Conservation (phyloP, 2,797 vertebrate species). For the Poeciliopsis presidionis region DNA sequence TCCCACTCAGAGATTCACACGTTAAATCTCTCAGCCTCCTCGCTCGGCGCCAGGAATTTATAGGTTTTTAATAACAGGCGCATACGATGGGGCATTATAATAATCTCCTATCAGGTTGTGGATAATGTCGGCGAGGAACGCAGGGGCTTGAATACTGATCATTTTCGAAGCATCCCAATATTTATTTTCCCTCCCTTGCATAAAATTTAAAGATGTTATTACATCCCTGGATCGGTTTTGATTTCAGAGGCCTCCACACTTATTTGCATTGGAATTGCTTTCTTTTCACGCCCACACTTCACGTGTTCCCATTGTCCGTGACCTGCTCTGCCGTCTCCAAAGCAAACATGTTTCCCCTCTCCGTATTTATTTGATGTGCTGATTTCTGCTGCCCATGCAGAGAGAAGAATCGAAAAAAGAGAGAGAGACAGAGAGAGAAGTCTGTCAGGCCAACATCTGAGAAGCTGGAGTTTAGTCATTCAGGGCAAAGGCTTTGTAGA, state of each 20-base stretch:
- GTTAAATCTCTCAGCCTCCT: slow-evolving; percentile 19
- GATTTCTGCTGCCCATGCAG: slow-evolving; percentile 71
- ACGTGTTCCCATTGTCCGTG: slow-evolving; percentile 69
- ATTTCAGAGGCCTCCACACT: slow-evolving; percentile 54
- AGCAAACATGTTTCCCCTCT: slow-evolving; percentile 67
- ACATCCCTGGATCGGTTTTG: slow-evolving; percentile 60
- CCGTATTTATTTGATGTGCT: slow-evolving; percentile 80
- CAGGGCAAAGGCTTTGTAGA: slow-evolving; percentile 65
- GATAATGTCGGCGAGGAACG: slow-evolving; percentile 64
- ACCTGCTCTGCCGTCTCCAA: slow-evolving; percentile 69
- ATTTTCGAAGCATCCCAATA: slow-evolving; percentile 38
- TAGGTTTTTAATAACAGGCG: slow-evolving; percentile 56
- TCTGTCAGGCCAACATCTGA: slow-evolving; percentile 68
- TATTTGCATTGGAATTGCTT: slow-evolving; percentile 72
- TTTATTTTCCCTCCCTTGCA: slow-evolving; percentile 50
- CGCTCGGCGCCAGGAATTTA: slow-evolving; percentile 32
- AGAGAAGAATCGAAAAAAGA: slow-evolving; percentile 33
- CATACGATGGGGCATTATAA: slow-evolving; percentile 50
- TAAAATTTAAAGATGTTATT: slow-evolving; percentile 53
- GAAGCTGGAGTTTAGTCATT: slow-evolving; percentile 72
- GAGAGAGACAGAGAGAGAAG: slow-evolving; percentile 56
- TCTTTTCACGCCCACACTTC: slow-evolving; percentile 58
- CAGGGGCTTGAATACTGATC: slow-evolving; percentile 50
- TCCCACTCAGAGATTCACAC: slow-evolving; percentile 1
- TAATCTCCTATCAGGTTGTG: slow-evolving; percentile 27